Evolutionary conservation across 1,140 invertebrate genomes (phyloP).

Genomic region (Leucophenga varia): DNA sequence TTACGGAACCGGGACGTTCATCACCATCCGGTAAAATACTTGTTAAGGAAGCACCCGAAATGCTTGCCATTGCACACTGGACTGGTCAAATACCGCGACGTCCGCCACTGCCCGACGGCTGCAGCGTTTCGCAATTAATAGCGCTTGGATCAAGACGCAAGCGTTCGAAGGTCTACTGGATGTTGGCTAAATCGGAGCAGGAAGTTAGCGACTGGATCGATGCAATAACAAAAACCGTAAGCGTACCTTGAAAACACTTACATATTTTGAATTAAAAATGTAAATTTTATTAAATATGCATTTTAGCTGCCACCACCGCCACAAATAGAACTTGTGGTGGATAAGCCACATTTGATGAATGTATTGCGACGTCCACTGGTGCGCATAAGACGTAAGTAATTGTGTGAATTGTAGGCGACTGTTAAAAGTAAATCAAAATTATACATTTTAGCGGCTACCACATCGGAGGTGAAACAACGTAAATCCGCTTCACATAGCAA

Average conservation of each 20-base stretch:
- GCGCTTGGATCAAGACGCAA: constrained; percentile 67
- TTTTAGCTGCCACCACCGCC: constrained; percentile 61
- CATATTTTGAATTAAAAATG: background rate
- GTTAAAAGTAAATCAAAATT: background rate
- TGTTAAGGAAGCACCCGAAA: constrained; percentile 74
- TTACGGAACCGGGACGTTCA: constrained; percentile 59
- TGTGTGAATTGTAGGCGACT: no score
- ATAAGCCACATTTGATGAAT: constrained; percentile 63
- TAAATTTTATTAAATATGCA: constrained; percentile 1
- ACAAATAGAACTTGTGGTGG: constrained; percentile 64
- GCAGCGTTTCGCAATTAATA: constrained; percentile 68
- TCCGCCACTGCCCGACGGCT: constrained; percentile 67
- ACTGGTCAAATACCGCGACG: constrained; percentile 69
- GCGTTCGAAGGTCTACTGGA: constrained; percentile 64
- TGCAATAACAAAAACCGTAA: constrained; percentile 71
- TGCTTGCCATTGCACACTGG: constrained; percentile 76
- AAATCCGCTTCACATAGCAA: constrained; percentile 29
- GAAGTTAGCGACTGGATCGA: constrained; percentile 73
- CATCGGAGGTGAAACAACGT: constrained; percentile 57
- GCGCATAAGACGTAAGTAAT: constrained; percentile 62
- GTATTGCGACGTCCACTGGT: constrained; percentile 63
- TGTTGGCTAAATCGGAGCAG: constrained; percentile 65
- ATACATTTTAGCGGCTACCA: constrained; percentile 57
- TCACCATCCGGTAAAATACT: constrained; percentile 57
- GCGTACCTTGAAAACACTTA: constrained; percentile 33